phyloP scores from a whole-genome alignment of 1,140 invertebrate genomes.

The Cherax quadricarinatus region DNA sequence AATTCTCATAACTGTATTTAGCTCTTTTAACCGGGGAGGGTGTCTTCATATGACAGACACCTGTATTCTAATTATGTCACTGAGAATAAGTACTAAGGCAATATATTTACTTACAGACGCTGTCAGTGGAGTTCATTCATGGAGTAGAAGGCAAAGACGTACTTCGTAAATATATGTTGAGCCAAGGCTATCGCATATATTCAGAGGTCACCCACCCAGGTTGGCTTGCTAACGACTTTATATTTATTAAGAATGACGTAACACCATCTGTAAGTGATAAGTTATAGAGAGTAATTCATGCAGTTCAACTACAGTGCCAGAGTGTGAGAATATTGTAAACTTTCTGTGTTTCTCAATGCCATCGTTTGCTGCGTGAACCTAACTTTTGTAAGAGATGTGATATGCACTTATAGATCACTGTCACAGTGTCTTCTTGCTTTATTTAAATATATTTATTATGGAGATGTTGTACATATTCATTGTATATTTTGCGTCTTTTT shows the following conservation, averaged over 20 bases:
- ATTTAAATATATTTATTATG: not conserved
- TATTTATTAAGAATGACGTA: slow-evolving; percentile 76
- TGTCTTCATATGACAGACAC: too few species aligned
- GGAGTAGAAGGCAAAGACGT: slow-evolving; percentile 75
- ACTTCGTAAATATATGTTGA: slow-evolving; percentile 76
- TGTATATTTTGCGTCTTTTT: not conserved
- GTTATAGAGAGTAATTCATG: not conserved
- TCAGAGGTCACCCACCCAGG: slow-evolving; percentile 76
- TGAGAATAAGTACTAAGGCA: too few species aligned
- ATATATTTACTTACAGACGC: slow-evolving; percentile 54
- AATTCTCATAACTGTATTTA: too few species aligned
- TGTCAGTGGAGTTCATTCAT: slow-evolving; percentile 75
- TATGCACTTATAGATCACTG: not conserved
- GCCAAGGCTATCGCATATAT: slow-evolving; percentile 76
- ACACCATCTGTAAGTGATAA: not conserved
- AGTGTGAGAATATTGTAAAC: too few species aligned
- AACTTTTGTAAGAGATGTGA: not conserved
- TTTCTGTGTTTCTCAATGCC: not conserved
- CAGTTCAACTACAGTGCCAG: not conserved
- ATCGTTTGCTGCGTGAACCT: not conserved
- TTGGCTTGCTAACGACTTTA: slow-evolving; percentile 78
- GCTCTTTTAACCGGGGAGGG: too few species aligned
- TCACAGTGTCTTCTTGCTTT: not conserved
- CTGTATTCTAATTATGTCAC: too few species aligned
- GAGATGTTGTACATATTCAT: not conserved